A percentile compares a stretch with the other conserved stretches of the same genome.
Evolutionary conservation across 2,797 vertebrate species (phyloP).

Genomic region (Danionella dracula): DNA sequence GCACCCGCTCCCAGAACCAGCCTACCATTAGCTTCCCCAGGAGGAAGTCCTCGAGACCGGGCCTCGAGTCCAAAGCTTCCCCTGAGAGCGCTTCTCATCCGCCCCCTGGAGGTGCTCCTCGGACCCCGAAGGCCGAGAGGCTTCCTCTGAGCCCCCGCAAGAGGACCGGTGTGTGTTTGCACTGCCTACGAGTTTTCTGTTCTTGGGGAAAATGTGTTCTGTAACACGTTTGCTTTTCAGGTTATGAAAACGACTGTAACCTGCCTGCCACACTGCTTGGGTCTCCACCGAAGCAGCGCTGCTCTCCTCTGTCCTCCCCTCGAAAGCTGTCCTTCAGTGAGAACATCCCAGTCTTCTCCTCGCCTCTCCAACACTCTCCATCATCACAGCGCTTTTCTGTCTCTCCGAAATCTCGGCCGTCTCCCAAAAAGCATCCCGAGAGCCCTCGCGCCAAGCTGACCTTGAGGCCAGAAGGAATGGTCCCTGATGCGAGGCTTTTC

Average conservation of each 20-base stretch:
- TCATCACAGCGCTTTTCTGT: neutral
- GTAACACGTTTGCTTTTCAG: conserved; percentile 52
- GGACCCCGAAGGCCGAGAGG: conserved; percentile 18
- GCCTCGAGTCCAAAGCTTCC: conserved; percentile 38
- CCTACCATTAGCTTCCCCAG: conserved; percentile 76
- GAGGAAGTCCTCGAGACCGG: conserved; percentile 62
- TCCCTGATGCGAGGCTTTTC: conserved; percentile 57
- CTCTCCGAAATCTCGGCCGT: neutral
- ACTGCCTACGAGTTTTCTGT: too few species aligned
- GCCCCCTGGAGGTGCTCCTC: too few species aligned
- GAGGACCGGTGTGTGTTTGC: conserved; percentile 73
- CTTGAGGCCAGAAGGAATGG: neutral
- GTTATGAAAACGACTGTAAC: conserved; percentile 87
- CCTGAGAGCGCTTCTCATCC: too few species aligned
- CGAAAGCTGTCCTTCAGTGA: conserved; percentile 69
- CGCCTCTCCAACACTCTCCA: neutral
- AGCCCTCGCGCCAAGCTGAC: conserved; percentile 42
- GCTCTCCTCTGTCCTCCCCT: conserved; percentile 57
- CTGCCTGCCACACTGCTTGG: conserved; percentile 57
- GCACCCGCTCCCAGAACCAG: conserved; percentile 75
- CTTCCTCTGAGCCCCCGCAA: conserved; percentile 89
- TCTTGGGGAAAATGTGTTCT: neutral
- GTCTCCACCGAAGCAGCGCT: conserved; percentile 81
- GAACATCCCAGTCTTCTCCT: conserved; percentile 28
- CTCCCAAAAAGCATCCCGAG: conserved; percentile 52